Evolutionary conservation across 2,888 invertebrate genomes (phyloP).

Genomic region (Dasysyrphus albostriatus): DNA sequence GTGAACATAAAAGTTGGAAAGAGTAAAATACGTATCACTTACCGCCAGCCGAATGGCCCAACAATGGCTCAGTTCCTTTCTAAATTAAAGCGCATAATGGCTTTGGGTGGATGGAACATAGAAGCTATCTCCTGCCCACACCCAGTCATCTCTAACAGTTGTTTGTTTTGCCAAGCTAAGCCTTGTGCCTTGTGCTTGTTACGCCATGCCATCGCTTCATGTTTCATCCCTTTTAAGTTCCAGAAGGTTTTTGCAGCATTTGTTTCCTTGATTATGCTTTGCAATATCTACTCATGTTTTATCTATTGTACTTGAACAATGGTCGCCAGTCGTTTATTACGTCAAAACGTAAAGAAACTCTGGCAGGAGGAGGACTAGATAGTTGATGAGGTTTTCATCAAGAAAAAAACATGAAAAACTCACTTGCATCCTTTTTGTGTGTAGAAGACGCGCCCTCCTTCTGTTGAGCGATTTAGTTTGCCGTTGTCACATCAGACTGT

Average conservation of each 20-base stretch:
- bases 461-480: constrained; percentile 46
- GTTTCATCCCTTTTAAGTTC: constrained; percentile 39
- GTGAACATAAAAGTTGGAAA: constrained; percentile 31
- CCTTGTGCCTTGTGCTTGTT: constrained; percentile 46
- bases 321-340: constrained; percentile 66
- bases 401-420: constrained; percentile 62
- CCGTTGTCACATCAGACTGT: constrained; percentile 55
- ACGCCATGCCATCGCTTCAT: constrained; percentile 13
- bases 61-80: constrained; percentile 68
- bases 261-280: constrained; percentile 68
- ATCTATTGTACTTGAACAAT: constrained; percentile 74
- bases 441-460: constrained; percentile 65
- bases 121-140: constrained; percentile 39
- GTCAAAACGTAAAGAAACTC: constrained; percentile 61
- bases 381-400: constrained; percentile 61
- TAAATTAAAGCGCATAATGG: constrained; percentile 69
- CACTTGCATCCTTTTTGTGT: constrained; percentile 60
- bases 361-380: constrained; percentile 29
- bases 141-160: constrained; percentile 17
- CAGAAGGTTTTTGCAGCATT: constrained; percentile 47
- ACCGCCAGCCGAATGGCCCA: constrained; percentile 60
- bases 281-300: constrained; percentile 61
- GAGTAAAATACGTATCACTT: constrained; percentile 56
- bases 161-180: constrained; percentile 54
- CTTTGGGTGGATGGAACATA: constrained; percentile 13